Evolutionary conservation across 2,888 invertebrate species (phyloP), one percentile per base, ranked within the genome.

Genomic region (Tyria jacobaeae): DNA sequence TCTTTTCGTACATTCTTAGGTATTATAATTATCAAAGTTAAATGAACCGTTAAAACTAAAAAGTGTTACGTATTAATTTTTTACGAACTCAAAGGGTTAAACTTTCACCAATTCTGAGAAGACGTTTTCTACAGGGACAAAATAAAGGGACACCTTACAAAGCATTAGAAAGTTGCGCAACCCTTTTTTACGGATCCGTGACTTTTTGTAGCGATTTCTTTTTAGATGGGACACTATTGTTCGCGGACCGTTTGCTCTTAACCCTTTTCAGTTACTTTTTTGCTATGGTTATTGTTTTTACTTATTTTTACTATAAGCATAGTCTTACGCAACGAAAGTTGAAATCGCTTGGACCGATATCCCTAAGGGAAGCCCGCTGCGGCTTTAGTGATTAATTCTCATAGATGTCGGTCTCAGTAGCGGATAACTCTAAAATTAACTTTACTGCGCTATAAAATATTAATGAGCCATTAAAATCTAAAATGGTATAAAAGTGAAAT

Each of bases 151-250:
- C 86, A 91, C 89, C 90, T 92, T 85, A 92, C 91, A 92, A 93
- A 86, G 91, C 83, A 89, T 91, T 92, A 90, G 94, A 94, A 94
- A 94, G 94, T 94, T 94, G 89, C 87, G 90, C 92, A 94, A 94
- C 93, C 92, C 92, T 93, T 90, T 80, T 87, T 88, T 89, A 87
- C 88, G 85, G 84, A 81, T 86, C 86, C 83, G 83, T 81, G 83
- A 80, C 70, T 85, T 88, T 90, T 91, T 90, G 84, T 85, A 81
- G 82, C 75, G 84, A 85, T 85, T 86, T 80, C 80, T 87, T 89
- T 90, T 88, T 84, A 86, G 83, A 87, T 86, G 85, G 81, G 83
- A 85, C 78, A 82, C 86, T 86, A 87, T 93, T 92, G 91, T 85
- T 86, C 81, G 81, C 82, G 84, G 84, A 79, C 86, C 86, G 84